Evolutionary conservation across 2,888 invertebrate species (phyloP).

Genomic region (Dasypogon diadema): DNA sequence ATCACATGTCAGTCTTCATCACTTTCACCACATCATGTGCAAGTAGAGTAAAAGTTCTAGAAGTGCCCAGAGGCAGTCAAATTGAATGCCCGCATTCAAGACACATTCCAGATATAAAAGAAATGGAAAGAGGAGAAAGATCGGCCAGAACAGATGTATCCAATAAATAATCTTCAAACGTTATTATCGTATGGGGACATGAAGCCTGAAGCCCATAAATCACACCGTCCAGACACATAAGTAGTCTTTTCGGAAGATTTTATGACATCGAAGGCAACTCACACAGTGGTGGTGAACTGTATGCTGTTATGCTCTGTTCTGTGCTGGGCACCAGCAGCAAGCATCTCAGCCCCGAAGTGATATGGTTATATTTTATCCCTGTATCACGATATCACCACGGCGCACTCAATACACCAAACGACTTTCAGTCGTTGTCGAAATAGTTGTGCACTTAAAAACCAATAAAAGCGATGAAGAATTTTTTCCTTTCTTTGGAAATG

Average conservation of each 20-base stretch:
- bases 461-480: conserved; percentile 44
- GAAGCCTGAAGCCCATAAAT: conserved; percentile 75
- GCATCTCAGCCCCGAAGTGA: neutral
- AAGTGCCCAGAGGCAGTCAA: conserved; percentile 21
- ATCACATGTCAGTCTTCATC: conserved; percentile 49
- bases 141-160: conserved; percentile 57
- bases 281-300: neutral
- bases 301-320: neutral
- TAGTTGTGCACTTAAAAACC: conserved; percentile 51
- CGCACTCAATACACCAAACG: conserved; percentile 39
- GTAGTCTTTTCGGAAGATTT: conserved; percentile 52
- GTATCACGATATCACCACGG: conserved; percentile 38
- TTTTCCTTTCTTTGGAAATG: conserved; percentile 29
- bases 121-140: conserved; percentile 37
- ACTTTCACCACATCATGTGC: conserved; percentile 38
- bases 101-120: conserved; percentile 41
- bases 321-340: neutral
- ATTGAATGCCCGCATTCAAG: conserved; percentile 10
- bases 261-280: conserved; percentile 50
- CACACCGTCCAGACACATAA: conserved; percentile 61
- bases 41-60: neutral
- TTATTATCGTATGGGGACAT: conserved; percentile 67
- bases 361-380: conserved; percentile 4
- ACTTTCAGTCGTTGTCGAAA: conserved; percentile 30
- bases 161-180: conserved; percentile 57